phyloP scores from a whole-genome alignment of 37 sponge, comb jelly and placozoan genomes.

The Tethya wilhelma region DNA sequence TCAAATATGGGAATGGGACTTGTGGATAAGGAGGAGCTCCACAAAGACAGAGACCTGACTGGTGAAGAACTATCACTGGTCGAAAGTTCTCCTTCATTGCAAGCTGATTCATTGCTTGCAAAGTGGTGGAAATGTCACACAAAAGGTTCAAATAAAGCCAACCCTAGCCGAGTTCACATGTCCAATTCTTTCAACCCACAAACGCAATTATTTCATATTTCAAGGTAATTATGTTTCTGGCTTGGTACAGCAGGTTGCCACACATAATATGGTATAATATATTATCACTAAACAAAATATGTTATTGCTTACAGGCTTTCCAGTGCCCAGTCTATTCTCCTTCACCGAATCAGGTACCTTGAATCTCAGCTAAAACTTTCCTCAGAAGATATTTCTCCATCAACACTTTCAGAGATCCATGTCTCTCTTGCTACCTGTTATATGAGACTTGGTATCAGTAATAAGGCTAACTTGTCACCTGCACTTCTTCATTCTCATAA shows the following conservation, averaged over 20 bases:
- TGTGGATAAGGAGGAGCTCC: neutral
- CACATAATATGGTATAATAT: too few species aligned
- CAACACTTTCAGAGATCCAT: neutral
- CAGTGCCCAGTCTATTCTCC: neutral
- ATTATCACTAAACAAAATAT: too few species aligned
- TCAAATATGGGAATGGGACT: neutral
- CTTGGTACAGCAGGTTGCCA: too few species aligned
- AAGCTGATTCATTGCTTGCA: constrained; percentile 14
- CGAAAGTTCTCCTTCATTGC: neutral
- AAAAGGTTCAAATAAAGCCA: neutral
- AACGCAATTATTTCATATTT: constrained; percentile 22
- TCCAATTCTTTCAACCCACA: constrained; percentile 8
- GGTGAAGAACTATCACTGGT: too few species aligned
- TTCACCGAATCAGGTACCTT: neutral
- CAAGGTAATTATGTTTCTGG: too few species aligned
- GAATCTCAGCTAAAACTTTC: too few species aligned
- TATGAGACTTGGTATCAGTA: constrained; percentile 6
- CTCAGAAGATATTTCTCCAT: neutral
- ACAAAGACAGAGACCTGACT: neutral
- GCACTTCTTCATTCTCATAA: constrained; percentile 12
- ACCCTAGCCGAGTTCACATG: too few species aligned
- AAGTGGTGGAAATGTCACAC: constrained; percentile 41
- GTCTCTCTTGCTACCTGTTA: constrained; percentile 17
- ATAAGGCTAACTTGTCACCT: neutral
- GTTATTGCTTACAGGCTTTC: neutral